phyloP scores from a whole-genome alignment of 2,797 vertebrate species.

The Pipistrellus kuhlii region DNA sequence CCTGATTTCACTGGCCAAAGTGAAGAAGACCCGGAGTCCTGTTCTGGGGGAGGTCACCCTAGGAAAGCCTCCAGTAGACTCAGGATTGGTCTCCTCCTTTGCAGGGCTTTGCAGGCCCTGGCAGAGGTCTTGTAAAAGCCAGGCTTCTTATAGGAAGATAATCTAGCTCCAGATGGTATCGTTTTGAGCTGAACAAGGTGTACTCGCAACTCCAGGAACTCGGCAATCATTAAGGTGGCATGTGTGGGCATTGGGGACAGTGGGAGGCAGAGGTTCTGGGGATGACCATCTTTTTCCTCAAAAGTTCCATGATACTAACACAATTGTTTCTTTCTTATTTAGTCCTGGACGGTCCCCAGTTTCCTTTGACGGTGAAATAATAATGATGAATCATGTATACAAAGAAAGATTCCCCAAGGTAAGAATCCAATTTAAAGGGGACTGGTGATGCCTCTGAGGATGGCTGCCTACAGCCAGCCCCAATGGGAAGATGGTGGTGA shows the following conservation, averaged over 20 bases:
- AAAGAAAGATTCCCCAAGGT: slow-evolving; percentile 99
- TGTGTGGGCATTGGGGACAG: background rate
- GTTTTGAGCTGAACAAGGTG: slow-evolving; percentile 36
- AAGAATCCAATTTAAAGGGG: slow-evolving; percentile 75
- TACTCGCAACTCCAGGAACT: background rate
- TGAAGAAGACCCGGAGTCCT: background rate
- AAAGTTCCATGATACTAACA: slow-evolving; percentile 1
- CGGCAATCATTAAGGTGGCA: background rate
- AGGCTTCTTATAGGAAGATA: slow-evolving; percentile 8
- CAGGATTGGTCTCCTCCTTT: background rate
- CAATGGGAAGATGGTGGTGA: background rate
- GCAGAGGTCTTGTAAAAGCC: slow-evolving; percentile 35
- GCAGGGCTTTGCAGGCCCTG: slow-evolving; percentile 7
- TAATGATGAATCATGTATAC: slow-evolving; percentile 99
- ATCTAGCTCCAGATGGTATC: background rate
- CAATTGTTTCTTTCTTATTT: slow-evolving; percentile 78
- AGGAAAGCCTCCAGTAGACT: slow-evolving; percentile 18
- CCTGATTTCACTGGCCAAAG: slow-evolving; percentile 11
- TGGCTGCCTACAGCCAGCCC: background rate
- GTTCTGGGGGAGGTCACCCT: background rate
- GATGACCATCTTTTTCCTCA: slow-evolving; percentile 14
- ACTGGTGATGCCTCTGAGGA: background rate
- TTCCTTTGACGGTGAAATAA: slow-evolving; percentile 98
- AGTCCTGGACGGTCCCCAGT: slow-evolving; percentile 97
- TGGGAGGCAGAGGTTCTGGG: background rate